Evolutionary conservation across 2,888 invertebrate species (phyloP), one percentile per base, ranked within the genome.

Genomic region (Brachyopa scutellaris): DNA sequence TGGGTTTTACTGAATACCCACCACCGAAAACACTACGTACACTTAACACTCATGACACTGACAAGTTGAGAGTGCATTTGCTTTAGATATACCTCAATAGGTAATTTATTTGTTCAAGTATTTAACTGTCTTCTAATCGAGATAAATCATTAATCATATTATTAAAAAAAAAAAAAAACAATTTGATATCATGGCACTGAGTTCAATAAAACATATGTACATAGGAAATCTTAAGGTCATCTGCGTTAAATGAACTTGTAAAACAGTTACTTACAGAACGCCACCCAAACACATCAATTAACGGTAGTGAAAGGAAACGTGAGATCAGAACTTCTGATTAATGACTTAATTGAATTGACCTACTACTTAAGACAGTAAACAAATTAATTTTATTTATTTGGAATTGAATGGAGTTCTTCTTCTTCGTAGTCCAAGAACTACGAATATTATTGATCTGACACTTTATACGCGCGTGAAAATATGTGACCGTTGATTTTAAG

Each of bases 341-440:
- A 40, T 57, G 40, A 57, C 40, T 57, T 57, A 57, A 40, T 26
- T 57, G 40, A 57, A 40, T 57, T 23, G 57, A 23, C 57, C 23
- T 9, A 40, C n/a, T 40, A 40, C 57, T 40, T 53, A 26, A n/a
- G 57, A 29, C 8, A 8, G 57, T n/a, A 57, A 57, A 40, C 29
- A 57, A 40, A 53, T 33, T 29, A 49, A 29, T 6, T 15, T 13
- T 8, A n/a, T n/a, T n/a, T n/a, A n/a, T n/a, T n/a, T n/a, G n/a
- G n/a, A n/a, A n/a, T n/a, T n/a, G n/a, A n/a, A n/a, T n/a, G n/a
- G n/a, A n/a, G n/a, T n/a, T n/a, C n/a, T n/a, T n/a, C n/a, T n/a
- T n/a, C n/a, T n/a, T n/a, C n/a, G n/a, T n/a, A n/a, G n/a, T n/a
- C n/a, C n/a, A n/a, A n/a, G n/a, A n/a, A n/a, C n/a, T n/a, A n/a